Conservation (phyloP, 1,140 invertebrate species). For the Leptestheria dahalacensis region DNA sequence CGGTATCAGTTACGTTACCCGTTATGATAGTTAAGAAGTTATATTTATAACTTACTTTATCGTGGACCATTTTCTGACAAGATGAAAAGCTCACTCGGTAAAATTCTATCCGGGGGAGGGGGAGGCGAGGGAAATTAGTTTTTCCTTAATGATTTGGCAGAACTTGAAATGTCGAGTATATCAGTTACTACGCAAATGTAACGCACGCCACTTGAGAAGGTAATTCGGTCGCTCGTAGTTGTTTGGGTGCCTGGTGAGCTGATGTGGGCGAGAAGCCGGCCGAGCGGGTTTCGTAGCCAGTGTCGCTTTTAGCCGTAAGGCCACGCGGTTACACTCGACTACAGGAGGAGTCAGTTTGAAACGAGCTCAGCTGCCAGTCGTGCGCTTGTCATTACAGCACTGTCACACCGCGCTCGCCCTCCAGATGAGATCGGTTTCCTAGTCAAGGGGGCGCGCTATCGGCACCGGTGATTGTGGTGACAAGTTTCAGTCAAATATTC, state of each 20-base stretch:
- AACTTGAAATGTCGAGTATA: not conserved
- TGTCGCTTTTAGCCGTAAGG: not conserved
- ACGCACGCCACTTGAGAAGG: not conserved
- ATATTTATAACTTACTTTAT: no score
- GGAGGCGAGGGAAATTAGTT: no score
- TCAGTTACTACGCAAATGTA: not conserved
- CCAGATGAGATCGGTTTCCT: not conserved
- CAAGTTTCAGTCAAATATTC: no score
- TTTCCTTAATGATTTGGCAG: not conserved
- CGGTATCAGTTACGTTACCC: no score
- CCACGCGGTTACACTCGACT: not conserved
- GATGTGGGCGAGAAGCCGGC: not conserved
- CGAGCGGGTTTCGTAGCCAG: not conserved
- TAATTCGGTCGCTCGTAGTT: not conserved
- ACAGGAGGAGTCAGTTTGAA: no score
- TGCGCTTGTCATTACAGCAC: constrained; percentile 1
- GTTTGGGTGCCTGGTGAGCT: not conserved
- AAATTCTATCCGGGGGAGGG: no score
- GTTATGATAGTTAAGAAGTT: no score
- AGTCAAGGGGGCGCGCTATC: not conserved
- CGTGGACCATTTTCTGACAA: no score
- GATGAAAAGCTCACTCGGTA: no score
- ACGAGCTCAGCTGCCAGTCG: not conserved
- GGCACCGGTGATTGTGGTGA: not conserved
- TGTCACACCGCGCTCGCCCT: not conserved